A percentile compares a stretch with the other conserved stretches of the same genome.
Evolutionary conservation across 2,797 vertebrate genomes (phyloP).

Genomic region (Onychomys torridus): DNA sequence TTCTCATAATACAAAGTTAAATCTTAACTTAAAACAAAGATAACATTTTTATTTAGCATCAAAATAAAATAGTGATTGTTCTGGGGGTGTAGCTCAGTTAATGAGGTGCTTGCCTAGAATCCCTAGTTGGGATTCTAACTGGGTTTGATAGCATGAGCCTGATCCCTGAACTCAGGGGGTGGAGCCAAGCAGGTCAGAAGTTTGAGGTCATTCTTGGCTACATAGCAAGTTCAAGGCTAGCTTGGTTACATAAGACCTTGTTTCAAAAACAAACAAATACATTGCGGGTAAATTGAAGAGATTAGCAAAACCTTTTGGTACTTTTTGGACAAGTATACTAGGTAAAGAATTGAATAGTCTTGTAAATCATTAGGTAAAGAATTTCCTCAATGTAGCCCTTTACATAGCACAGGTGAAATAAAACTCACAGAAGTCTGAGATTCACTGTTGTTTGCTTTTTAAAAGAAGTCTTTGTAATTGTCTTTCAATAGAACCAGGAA

Average conservation of each 20-base stretch:
- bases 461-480: background rate
- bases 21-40: background rate
- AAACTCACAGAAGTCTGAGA: background rate
- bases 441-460: background rate
- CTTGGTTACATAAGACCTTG: background rate
- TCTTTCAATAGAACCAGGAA: background rate
- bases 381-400: background rate
- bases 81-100: background rate
- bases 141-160: background rate
- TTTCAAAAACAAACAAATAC: background rate
- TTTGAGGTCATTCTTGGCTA: background rate
- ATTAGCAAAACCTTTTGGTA: background rate
- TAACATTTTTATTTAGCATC: background rate
- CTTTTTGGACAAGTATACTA: background rate
- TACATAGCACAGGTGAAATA: background rate
- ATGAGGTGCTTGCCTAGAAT: background rate
- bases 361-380: background rate
- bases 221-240: background rate
- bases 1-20: conserved; percentile 14
- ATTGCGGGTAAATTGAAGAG: background rate
- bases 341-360: background rate
- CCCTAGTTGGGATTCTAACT: background rate
- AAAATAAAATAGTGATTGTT: background rate
- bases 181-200: background rate
- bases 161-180: background rate